These are phyloP conservation scores for Drosophila siamana DNA, from an alignment of 2,888 invertebrate species.

Conservation along the genomic window DNA sequence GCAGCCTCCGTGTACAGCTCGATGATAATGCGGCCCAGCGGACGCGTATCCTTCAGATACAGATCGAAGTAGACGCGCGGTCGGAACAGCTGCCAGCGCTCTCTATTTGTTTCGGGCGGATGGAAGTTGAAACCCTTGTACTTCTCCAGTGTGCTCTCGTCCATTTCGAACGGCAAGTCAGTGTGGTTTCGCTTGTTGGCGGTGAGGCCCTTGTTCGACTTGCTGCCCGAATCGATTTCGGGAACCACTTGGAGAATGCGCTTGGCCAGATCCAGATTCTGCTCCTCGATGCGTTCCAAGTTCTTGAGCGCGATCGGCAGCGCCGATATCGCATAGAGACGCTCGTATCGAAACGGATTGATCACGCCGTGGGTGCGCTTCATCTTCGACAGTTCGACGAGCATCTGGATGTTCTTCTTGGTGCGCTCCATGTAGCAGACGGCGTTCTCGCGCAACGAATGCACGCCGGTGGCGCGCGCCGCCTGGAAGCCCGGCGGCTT, in stretches of 20 bases:
- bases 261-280: slow-evolving; percentile 50
- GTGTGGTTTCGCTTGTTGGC: neutral
- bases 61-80: slow-evolving; percentile 76
- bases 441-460: slow-evolving; percentile 50
- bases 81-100: slow-evolving; percentile 62
- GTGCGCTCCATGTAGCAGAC: slow-evolving; percentile 55
- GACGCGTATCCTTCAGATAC: slow-evolving; percentile 61
- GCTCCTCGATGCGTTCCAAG: slow-evolving; percentile 50
- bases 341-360: slow-evolving; percentile 56
- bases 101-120: slow-evolving; percentile 50
- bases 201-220: neutral
- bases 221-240: slow-evolving; percentile 49
- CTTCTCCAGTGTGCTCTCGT: slow-evolving; percentile 40
- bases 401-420: slow-evolving; percentile 57
- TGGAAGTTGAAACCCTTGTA: slow-evolving; percentile 49
- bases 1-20: slow-evolving; percentile 77
- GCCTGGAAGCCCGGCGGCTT: slow-evolving; percentile 50
- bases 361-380: slow-evolving; percentile 66
- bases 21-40: slow-evolving; percentile 71
- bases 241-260: slow-evolving; percentile 41
- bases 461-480: slow-evolving; percentile 48
- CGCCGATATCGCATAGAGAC: slow-evolving; percentile 27
- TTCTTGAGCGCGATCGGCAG: slow-evolving; percentile 25
- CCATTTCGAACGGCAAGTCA: slow-evolving; percentile 8
- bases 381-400: slow-evolving; percentile 54